A percentile compares a stretch with the other conserved stretches of the same genome.
phyloP scores from a whole-genome alignment of 2,113 vertebrate species.

The Chrysemys picta region DNA sequence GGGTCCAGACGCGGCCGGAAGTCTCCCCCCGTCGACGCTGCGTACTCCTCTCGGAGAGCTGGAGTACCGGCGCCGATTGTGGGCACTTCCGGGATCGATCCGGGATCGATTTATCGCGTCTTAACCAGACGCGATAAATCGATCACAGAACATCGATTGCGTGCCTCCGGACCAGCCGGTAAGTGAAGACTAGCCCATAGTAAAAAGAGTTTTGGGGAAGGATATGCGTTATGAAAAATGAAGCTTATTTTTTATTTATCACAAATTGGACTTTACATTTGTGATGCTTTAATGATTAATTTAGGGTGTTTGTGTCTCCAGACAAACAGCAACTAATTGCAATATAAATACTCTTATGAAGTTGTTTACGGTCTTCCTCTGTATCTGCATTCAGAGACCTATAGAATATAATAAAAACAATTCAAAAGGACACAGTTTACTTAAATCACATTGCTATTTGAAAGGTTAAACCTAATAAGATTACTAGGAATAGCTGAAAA shows the following conservation, averaged over 20 bases:
- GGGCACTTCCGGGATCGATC: too few species aligned
- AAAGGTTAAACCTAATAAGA: neutral
- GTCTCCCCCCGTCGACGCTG: too few species aligned
- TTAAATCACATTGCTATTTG: neutral
- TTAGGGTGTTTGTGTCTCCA: neutral
- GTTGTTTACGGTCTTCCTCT: neutral
- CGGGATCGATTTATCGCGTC: too few species aligned
- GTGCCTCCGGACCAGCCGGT: too few species aligned
- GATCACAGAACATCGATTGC: too few species aligned
- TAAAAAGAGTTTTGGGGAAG: neutral
- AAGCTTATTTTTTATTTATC: conserved; percentile 34
- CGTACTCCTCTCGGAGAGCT: too few species aligned
- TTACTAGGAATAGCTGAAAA: neutral
- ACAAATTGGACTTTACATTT: neutral
- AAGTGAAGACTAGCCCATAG: too few species aligned
- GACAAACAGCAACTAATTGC: conserved; percentile 19
- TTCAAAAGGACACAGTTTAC: too few species aligned
- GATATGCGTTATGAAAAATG: conserved; percentile 31
- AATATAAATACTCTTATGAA: neutral
- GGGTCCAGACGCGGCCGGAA: too few species aligned
- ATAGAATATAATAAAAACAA: neutral
- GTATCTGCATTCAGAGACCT: neutral
- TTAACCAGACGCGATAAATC: too few species aligned
- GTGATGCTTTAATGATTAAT: neutral
- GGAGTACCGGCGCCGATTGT: too few species aligned